Conservation (phyloP, 2,113 vertebrate species). For the Dipodomys ordii region DNA sequence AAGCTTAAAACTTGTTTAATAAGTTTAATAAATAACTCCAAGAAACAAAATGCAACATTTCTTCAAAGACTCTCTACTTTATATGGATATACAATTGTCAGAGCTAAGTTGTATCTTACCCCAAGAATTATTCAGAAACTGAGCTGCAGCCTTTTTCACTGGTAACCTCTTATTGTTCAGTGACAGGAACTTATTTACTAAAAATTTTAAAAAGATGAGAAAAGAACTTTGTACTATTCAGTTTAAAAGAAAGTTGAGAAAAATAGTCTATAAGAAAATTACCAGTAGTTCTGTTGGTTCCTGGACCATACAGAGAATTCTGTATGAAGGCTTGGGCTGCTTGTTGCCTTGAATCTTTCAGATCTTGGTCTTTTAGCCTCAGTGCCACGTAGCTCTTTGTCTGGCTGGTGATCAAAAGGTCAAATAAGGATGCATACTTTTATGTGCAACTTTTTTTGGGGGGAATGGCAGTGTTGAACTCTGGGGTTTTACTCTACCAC, state of each 20-base stretch:
- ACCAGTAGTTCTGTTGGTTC: conserved; percentile 90
- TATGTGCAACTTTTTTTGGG: neutral
- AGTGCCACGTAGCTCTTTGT: conserved; percentile 88
- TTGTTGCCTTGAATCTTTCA: conserved; percentile 85
- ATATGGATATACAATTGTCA: neutral
- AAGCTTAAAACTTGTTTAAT: neutral
- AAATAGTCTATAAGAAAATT: conserved; percentile 33
- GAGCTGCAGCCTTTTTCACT: conserved; percentile 90
- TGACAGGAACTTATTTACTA: conserved; percentile 94
- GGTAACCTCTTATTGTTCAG: conserved; percentile 90
- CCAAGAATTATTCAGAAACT: conserved; percentile 92
- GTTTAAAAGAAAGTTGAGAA: neutral
- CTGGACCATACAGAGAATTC: conserved; percentile 89
- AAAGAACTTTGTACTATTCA: neutral
- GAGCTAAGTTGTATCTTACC: conserved; percentile 87
- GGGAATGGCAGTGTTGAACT: too few relatives aligned
- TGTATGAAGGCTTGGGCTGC: conserved; percentile 90
- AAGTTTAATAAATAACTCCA: conserved; percentile 4
- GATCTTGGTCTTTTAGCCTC: conserved; percentile 82
- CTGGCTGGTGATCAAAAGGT: conserved; percentile 83
- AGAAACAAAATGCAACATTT: neutral
- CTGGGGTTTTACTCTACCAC: too few relatives aligned
- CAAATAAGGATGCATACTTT: neutral
- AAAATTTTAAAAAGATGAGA: neutral
- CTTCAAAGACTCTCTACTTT: neutral